Conservation (phyloP, 2,113 vertebrate species). For the Labeo rohita region DNA sequence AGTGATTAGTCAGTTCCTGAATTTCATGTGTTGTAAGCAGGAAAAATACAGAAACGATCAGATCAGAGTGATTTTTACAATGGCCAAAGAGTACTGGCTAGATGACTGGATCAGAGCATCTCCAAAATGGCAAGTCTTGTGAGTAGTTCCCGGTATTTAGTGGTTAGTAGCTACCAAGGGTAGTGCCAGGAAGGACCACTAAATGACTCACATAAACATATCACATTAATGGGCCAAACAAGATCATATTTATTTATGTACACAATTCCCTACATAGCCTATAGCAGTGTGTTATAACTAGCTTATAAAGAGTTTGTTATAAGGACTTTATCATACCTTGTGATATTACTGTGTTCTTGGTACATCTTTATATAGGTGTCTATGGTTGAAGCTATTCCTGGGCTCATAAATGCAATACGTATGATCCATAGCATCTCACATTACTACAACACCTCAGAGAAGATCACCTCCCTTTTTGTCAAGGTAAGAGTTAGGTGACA, state of each 20-base stretch:
- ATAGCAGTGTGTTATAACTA: background rate
- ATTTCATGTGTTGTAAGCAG: too few species aligned
- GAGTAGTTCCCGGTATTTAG: background rate
- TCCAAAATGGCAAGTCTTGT: too few species aligned
- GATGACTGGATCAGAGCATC: background rate
- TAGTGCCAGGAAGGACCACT: background rate
- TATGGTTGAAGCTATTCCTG: conserved; percentile 90
- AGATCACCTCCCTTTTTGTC: conserved; percentile 90
- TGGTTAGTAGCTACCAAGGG: background rate
- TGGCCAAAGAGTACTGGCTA: background rate
- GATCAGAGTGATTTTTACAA: too few species aligned
- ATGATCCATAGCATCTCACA: conserved; percentile 91
- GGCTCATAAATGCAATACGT: conserved; percentile 89
- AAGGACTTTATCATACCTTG: background rate
- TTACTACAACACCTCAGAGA: conserved; percentile 95
- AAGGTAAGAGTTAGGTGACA: conserved; percentile 78
- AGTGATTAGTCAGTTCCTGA: too few species aligned
- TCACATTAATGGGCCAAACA: background rate
- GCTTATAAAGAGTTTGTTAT: background rate
- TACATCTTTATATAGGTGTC: conserved; percentile 75
- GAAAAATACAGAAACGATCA: too few species aligned
- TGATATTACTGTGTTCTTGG: background rate
- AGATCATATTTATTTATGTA: background rate
- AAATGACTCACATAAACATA: background rate
- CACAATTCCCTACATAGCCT: too few species aligned